Evolutionary conservation across 23 tunicate genomes (phyloP).

Genomic region (Trididemnum clinides): DNA sequence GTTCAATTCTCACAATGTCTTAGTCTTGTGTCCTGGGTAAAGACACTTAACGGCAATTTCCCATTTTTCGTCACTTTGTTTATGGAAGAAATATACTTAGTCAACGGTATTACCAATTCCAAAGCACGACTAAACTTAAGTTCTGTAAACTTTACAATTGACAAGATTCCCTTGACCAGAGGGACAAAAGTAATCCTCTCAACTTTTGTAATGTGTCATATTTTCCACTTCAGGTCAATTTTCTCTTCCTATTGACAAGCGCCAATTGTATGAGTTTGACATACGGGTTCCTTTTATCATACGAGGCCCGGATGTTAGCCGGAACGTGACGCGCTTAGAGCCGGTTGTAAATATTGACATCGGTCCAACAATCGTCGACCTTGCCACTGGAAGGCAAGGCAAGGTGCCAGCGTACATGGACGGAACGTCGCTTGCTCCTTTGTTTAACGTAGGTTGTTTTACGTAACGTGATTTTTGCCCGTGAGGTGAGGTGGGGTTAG

Average conservation of each 20-base stretch:
- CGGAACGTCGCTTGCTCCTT: slow-evolving; percentile 62
- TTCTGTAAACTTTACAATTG: too few relatives aligned
- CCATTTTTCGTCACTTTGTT: too few relatives aligned
- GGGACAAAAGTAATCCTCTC: too few relatives aligned
- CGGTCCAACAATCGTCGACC: slow-evolving; percentile 89
- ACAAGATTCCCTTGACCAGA: too few relatives aligned
- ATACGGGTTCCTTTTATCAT: slow-evolving; percentile 85
- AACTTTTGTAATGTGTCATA: too few relatives aligned
- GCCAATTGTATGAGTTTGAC: slow-evolving; percentile 94
- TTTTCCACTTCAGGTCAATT: slow-evolving; percentile 70
- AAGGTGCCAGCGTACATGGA: slow-evolving; percentile 68
- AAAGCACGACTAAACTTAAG: neutral
- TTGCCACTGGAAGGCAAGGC: slow-evolving; percentile 60
- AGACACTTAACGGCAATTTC: too few relatives aligned
- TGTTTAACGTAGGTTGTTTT: slow-evolving; percentile 66
- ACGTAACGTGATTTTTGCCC: too few relatives aligned
- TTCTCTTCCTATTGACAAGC: slow-evolving; percentile 92
- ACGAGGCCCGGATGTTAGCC: slow-evolving; percentile 86
- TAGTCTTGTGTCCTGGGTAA: too few relatives aligned
- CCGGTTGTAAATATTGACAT: slow-evolving; percentile 75
- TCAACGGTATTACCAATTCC: too few relatives aligned
- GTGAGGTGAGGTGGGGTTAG: too few relatives aligned
- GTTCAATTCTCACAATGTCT: too few relatives aligned
- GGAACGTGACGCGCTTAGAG: slow-evolving; percentile 66
- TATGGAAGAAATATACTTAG: too few relatives aligned